A percentile compares a stretch with the other conserved stretches of the same genome.
These are phyloP conservation scores for Unio delphinus DNA, from an alignment of 2,888 invertebrate species.

Conservation along the genomic window DNA sequence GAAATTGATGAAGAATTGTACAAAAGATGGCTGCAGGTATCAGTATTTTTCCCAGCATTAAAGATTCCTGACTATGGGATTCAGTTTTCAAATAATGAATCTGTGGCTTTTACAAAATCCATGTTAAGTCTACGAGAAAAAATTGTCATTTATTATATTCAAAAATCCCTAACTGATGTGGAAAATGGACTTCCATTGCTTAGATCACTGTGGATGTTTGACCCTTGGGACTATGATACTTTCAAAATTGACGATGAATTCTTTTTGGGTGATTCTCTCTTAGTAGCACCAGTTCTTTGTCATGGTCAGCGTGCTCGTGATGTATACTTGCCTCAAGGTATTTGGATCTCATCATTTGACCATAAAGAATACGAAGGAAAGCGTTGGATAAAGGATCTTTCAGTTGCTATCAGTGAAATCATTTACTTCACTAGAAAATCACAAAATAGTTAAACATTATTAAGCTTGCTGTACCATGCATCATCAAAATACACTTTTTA, in stretches of 20 bases:
- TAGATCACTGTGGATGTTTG: conserved; percentile 50
- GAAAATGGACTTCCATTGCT: conserved; percentile 76
- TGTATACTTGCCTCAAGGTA: conserved; percentile 50
- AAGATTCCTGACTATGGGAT: conserved; percentile 81
- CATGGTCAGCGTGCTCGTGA: conserved; percentile 38
- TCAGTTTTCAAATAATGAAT: conserved; percentile 72
- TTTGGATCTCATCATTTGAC: conserved; percentile 20
- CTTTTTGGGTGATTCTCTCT: conserved; percentile 40
- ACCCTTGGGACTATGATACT: conserved; percentile 34
- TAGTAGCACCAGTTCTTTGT: conserved; percentile 56
- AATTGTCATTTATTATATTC: conserved; percentile 81
- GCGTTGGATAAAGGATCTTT: conserved; percentile 34
- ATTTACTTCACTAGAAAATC: conserved; percentile 26
- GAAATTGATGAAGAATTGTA: conserved; percentile 71
- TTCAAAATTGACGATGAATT: conserved; percentile 46
- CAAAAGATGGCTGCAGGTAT: conserved; percentile 86
- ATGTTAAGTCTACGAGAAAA: conserved; percentile 20
- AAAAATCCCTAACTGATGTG: conserved; percentile 78
- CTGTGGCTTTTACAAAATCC: conserved; percentile 80
- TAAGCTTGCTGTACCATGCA: no score
- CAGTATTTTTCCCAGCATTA: conserved; percentile 91
- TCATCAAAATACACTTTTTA: no score
- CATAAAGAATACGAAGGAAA: conserved; percentile 19
- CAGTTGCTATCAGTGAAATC: conserved; percentile 29
- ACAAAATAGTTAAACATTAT: no score